Conservation (phyloP, 1,140 invertebrate species). For the Mactra quadrangularis region DNA sequence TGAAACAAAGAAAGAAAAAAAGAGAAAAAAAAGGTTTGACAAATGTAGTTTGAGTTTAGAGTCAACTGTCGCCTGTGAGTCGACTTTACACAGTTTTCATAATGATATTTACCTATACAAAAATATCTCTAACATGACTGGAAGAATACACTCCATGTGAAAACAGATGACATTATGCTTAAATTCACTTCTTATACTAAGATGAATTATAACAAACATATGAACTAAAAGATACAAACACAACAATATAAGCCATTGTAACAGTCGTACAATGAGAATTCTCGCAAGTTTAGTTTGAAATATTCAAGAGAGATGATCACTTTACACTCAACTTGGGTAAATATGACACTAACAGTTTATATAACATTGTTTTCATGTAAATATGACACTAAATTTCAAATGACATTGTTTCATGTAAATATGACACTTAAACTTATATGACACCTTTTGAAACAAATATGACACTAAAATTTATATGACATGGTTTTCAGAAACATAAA, state of each 20-base stretch:
- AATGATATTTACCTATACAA: conserved; percentile 50
- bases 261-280: conserved; percentile 46
- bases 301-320: too few species aligned
- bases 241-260: conserved; percentile 45
- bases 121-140: conserved; percentile 35
- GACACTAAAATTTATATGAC: too few species aligned
- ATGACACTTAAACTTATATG: too few species aligned
- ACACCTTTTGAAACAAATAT: too few species aligned
- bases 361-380: too few species aligned
- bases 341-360: too few species aligned
- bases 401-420: too few species aligned
- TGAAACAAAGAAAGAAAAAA: conserved; percentile 20
- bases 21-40: conserved; percentile 17
- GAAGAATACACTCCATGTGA: not conserved
- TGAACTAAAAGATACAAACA: conserved; percentile 36
- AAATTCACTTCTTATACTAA: conserved; percentile 37
- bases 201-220: not conserved
- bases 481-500: too few species aligned
- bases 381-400: too few species aligned
- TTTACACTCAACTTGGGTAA: too few species aligned
- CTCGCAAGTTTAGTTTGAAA: conserved; percentile 2
- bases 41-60: conserved; percentile 59
- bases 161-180: conserved; percentile 45
- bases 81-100: conserved; percentile 34
- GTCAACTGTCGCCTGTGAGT: conserved; percentile 35